These are phyloP conservation scores for Cercopithecus diana DNA, from an alignment of 2,797 vertebrate species.

Conservation along the genomic window DNA sequence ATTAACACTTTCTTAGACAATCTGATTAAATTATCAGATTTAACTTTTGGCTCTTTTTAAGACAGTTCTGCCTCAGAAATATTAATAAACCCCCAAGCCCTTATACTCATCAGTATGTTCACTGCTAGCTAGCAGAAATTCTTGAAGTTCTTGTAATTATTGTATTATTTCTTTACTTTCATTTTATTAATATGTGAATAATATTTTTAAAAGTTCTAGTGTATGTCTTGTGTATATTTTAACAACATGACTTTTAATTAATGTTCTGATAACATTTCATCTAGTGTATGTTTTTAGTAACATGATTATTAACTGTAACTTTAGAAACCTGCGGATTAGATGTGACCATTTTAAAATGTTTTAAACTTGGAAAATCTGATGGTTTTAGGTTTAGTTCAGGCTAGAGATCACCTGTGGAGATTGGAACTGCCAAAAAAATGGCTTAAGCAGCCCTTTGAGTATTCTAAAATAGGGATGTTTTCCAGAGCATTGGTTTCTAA, in stretches of 20 bases:
- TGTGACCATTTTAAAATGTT: slow-evolving; percentile 55
- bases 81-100: neutral
- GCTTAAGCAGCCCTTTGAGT: slow-evolving; percentile 56
- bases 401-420: slow-evolving; percentile 45
- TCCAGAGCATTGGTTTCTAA: slow-evolving; percentile 62
- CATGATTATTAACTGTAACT: neutral
- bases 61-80: neutral
- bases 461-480: slow-evolving; percentile 63
- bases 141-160: neutral
- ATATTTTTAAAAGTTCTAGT: neutral
- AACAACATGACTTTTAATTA: neutral
- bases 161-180: neutral
- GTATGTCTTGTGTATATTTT: neutral
- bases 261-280: neutral
- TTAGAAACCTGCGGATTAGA: neutral
- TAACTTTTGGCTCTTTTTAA: neutral
- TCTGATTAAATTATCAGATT: neutral
- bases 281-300: neutral
- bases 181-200: neutral
- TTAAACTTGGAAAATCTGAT: slow-evolving; percentile 40
- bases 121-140: neutral
- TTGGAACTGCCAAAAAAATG: slow-evolving; percentile 45
- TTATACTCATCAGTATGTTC: neutral
- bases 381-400: slow-evolving; percentile 15
- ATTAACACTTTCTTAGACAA: slow-evolving; percentile 22